Evolutionary conservation across 1,140 invertebrate genomes (phyloP).

Genomic region (Alviniconcha marisindica): DNA sequence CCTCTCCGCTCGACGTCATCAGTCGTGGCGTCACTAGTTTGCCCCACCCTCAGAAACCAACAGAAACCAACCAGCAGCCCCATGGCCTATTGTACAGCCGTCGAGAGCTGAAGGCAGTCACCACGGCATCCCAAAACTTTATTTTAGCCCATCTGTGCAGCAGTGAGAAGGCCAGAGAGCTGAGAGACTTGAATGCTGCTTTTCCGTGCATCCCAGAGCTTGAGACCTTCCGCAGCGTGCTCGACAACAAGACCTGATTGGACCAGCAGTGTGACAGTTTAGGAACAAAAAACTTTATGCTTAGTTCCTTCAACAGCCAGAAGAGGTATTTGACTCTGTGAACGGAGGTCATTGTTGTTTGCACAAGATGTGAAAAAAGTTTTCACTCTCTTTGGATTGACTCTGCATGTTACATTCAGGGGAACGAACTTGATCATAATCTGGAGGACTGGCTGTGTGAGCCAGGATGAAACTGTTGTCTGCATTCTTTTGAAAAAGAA

Average conservation of each 20-base stretch:
- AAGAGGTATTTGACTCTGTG: too few relatives aligned
- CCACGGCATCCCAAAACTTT: not conserved
- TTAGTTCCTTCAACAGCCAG: too few relatives aligned
- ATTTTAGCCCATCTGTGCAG: not conserved
- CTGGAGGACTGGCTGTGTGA: too few relatives aligned
- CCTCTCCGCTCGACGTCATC: not conserved
- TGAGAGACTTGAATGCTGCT: slow-evolving; percentile 20
- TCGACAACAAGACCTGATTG: slow-evolving; percentile 37
- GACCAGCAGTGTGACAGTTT: not conserved
- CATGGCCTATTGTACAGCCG: not conserved
- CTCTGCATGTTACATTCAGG: too few relatives aligned
- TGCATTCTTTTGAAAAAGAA: too few relatives aligned
- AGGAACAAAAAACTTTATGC: too few relatives aligned
- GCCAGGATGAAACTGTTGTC: too few relatives aligned
- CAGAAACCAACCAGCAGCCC: not conserved
- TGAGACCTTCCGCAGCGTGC: slow-evolving; percentile 35
- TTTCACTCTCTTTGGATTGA: too few relatives aligned
- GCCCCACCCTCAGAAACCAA: not conserved
- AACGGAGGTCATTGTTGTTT: too few relatives aligned
- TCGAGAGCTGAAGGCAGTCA: not conserved
- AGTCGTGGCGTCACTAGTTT: not conserved
- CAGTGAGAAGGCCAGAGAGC: slow-evolving; percentile 4
- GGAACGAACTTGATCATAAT: too few relatives aligned
- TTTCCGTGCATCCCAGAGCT: slow-evolving; percentile 37
- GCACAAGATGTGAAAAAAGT: too few relatives aligned